Evolutionary conservation across 2,113 vertebrate genomes (phyloP), one percentile per base, ranked within the genome.

Genomic region (Platycercus adscitus): DNA sequence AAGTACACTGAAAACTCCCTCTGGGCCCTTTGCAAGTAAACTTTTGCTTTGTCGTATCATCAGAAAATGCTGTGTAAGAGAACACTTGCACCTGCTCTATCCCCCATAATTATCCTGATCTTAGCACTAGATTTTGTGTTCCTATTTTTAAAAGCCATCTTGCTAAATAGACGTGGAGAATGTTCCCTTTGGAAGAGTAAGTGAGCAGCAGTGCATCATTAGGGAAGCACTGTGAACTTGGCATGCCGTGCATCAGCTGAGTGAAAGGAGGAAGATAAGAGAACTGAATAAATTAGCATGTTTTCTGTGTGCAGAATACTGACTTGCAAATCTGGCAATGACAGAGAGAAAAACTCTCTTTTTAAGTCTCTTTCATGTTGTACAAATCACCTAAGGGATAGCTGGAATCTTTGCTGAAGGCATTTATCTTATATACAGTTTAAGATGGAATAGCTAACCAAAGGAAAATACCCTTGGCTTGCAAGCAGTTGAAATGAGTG

Each of bases 61-160:
- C 89, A 94, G 73, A 91, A 97, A 92, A 89, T 72, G 84, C 70
- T 73, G 65, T 37, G 93, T 95, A 84, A 95, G 88, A 83, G 76
- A 76, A 78, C 17, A 73, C 72, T 92, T 92, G 89, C 84, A 92
- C 93, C 93, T 96, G 89, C 87, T 95, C 12, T 52, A 29, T 46
- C 84, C 92, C 63, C 65, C 63, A 6, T 69, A 93, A 56, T 87
- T 47, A 28, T 72, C 91, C 73, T 47, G 44, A 95, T 64, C 84
- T 71, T 89, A 29, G 87, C 61, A 53, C 28, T 72, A 84, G 78
- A 56, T 94, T 95, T 87, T 41, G 52, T 85, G 73, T 91, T 92
- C 86, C 94, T 96, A 68, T 95, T 95, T 97, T 95, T 92, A 96
- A 97, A 95, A 97, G 70, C 65, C 56, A 11, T 87, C 81, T 69